Base-by-base conservation (phyloP, 2,797 vertebrate species). In the Enteromius trimaculatus region DNA sequence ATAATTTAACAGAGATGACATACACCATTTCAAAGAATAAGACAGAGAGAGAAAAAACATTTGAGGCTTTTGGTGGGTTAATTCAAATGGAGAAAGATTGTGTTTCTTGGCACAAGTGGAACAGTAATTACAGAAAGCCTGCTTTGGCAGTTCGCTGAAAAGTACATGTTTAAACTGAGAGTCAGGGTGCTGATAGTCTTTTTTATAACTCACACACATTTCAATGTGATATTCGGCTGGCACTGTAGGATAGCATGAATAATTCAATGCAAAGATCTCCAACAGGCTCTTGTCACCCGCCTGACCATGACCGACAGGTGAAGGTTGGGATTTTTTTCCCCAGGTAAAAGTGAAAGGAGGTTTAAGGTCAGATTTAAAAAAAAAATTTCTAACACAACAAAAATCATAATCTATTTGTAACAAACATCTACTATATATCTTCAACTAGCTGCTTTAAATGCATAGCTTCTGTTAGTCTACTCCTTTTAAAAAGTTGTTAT, bases 101-200 rank as follows among this genome's bases (percentile, higher is more conserved):
- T 19, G 51, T 79, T 69, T 76, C 60, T 69, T 74, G 37, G 42
- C 79, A 53, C 65, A 64, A 29, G 49, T 66, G 37, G 29, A 8
- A 29, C 6, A 37, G 66, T 80, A 78, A 86, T 87, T 86, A 86
- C 68, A 85, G 47, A 47, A 26, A 69, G 62, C 44, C 62, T 26
- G 66, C 77, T 82, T 85, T 87, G 76, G 79, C 82, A 65, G 42
- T 55, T 55, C 31, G 58, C 8, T 83, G 47, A 85, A 74, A 82
- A 80, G 16, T 23, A 4, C 19, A 53, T 8, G 34, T 86, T 83
- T 86, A 23, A 82, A 80, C 37, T 47, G 8, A 66, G 69, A 65
- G 69, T 16, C 21, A 79, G 29, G 31, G 58, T 62, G 74, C 58
- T 55, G 34, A 66, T 82, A 42, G 49, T 82, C 72, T 81, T 81